Percentiles rank a stretch among this genome's conserved stretches.
Evolutionary conservation across 1,140 invertebrate species (phyloP).

Genomic region (Philopotamus ludificatus): DNA sequence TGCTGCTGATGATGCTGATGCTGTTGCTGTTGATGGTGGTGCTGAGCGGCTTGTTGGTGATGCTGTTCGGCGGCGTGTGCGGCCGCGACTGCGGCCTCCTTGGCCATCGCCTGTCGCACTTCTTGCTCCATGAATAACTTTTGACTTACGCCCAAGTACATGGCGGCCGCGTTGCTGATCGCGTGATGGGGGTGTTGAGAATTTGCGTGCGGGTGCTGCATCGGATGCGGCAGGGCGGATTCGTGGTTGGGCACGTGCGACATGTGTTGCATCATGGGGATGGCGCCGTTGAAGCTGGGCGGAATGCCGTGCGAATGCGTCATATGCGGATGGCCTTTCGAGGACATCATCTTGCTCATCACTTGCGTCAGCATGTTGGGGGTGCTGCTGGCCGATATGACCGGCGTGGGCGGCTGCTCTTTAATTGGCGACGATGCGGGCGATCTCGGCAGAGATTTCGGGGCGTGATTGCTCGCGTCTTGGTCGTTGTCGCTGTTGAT

Average conservation of each 20-base stretch:
- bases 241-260: slow-evolving; percentile 55
- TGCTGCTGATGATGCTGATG: slow-evolving; percentile 57
- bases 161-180: slow-evolving; percentile 67
- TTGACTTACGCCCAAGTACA: slow-evolving; percentile 71
- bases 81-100: slow-evolving; percentile 62
- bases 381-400: slow-evolving; percentile 49
- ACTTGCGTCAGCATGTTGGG: slow-evolving; percentile 66
- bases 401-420: slow-evolving; percentile 57
- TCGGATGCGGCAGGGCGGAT: slow-evolving; percentile 44
- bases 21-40: slow-evolving; percentile 56
- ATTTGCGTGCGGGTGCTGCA: slow-evolving; percentile 47
- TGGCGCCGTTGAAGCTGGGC: slow-evolving; percentile 56
- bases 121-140: slow-evolving; percentile 76
- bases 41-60: slow-evolving; percentile 57
- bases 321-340: slow-evolving; percentile 62
- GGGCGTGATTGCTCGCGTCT: slow-evolving; percentile 49
- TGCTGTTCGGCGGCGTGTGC: slow-evolving; percentile 58
- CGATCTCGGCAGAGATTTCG: slow-evolving; percentile 57
- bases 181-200: slow-evolving; percentile 57
- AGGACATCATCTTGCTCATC: slow-evolving; percentile 67
- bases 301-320: slow-evolving; percentile 54
- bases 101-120: slow-evolving; percentile 61
- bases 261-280: slow-evolving; percentile 59
- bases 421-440: slow-evolving; percentile 61
- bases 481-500: slow-evolving; percentile 65